These are phyloP conservation scores for Drosophila jambulina DNA, from an alignment of 1,140 invertebrate species.

Conservation along the genomic window DNA sequence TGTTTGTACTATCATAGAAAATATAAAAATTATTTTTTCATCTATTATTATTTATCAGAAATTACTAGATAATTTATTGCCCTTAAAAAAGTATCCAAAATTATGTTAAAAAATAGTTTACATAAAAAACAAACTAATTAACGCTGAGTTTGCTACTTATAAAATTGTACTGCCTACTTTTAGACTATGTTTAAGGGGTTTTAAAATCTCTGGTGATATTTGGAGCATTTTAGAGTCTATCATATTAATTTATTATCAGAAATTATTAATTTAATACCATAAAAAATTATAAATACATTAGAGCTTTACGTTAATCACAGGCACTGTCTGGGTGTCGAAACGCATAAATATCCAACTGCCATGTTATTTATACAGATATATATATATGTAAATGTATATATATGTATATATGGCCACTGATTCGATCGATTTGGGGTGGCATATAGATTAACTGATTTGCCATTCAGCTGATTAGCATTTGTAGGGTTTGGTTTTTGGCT, in stretches of 20 bases:
- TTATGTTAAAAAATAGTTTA: neutral
- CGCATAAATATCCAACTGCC: conserved; percentile 21
- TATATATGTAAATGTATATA: neutral
- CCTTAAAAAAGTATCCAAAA: neutral
- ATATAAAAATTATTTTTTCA: neutral
- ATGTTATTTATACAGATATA: neutral
- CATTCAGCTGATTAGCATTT: conserved; percentile 67
- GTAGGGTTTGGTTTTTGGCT: neutral
- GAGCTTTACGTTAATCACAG: neutral
- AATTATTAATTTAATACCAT: neutral
- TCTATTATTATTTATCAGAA: neutral
- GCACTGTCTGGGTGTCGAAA: conserved; percentile 14
- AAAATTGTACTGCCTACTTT: neutral
- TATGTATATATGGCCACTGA: conserved; percentile 20
- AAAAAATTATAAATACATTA: neutral
- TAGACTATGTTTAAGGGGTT: neutral
- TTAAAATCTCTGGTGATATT: neutral
- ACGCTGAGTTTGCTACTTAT: neutral
- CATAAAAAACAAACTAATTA: neutral
- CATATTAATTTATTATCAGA: neutral
- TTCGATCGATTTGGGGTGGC: conserved; percentile 44
- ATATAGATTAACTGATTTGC: conserved; percentile 61
- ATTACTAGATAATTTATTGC: neutral
- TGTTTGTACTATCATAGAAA: too few relatives aligned
- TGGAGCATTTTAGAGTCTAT: too few relatives aligned